Conservation (phyloP, 2,797 vertebrate genomes). For the Anguilla pacifica region DNA sequence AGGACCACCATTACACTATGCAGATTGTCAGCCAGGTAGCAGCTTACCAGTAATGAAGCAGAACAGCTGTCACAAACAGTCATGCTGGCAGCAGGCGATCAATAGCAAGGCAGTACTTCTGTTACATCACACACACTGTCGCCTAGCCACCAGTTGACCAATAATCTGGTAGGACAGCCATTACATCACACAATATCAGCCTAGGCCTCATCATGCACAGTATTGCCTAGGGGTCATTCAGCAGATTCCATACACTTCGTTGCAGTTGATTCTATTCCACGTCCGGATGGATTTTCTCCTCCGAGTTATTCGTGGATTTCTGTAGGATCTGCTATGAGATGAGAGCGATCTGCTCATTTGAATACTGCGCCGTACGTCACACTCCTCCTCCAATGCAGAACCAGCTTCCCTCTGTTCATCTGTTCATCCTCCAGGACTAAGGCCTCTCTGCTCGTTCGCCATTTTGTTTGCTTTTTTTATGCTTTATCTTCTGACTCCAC, state of each 20-base stretch:
- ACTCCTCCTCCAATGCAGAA: not conserved
- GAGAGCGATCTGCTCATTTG: no score
- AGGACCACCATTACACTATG: conserved; percentile 31
- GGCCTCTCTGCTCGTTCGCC: not conserved
- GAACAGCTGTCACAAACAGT: not conserved
- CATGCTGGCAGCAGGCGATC: conserved; percentile 91
- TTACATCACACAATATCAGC: not conserved
- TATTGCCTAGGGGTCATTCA: not conserved
- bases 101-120: conserved; percentile 87
- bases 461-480: not conserved
- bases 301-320: not conserved
- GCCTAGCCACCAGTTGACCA: not conserved
- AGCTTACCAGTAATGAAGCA: not conserved
- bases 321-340: not conserved
- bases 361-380: not conserved
- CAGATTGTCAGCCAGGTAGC: not conserved
- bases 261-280: not conserved
- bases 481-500: not conserved
- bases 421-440: not conserved
- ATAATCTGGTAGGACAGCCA: not conserved
- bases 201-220: not conserved
- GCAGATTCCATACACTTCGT: not conserved
- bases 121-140: not conserved
- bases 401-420: not conserved
- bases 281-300: not conserved